Conservation (phyloP, 2,888 invertebrate genomes). For the Stenodema calcarata region DNA sequence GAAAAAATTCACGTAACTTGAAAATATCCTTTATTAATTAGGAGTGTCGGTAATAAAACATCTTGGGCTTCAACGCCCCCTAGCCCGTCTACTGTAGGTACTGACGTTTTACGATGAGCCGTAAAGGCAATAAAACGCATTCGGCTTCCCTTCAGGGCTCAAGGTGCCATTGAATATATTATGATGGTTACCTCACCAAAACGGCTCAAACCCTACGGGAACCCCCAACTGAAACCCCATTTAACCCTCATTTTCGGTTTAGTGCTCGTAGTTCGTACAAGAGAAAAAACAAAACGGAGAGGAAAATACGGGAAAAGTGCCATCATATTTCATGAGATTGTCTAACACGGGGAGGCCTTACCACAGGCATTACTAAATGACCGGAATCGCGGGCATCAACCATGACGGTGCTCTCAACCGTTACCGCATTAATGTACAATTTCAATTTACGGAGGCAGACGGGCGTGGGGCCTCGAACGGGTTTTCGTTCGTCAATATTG, state of each 20-base stretch:
- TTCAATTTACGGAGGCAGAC: constrained; percentile 16
- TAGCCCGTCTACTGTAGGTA: no score
- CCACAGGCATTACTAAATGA: background rate
- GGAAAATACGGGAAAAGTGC: background rate
- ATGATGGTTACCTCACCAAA: background rate
- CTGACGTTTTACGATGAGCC: no score
- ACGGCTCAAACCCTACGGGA: background rate
- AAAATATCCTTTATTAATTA: no score
- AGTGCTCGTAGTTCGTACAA: no score
- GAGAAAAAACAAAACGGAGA: background rate
- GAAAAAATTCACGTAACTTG: no score
- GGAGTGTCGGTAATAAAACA: no score
- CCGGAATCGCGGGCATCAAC: background rate
- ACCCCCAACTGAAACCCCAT: background rate
- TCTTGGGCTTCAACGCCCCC: no score
- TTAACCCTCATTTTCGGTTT: background rate
- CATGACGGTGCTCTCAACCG: background rate
- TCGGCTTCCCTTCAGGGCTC: background rate
- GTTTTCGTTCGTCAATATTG: background rate
- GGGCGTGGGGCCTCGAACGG: background rate
- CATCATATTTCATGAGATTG: background rate
- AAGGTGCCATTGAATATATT: background rate
- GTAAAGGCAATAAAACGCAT: no score
- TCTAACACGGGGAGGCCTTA: background rate
- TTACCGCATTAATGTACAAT: constrained; percentile 17